Percentiles rank a stretch among this genome's conserved stretches.
These are phyloP conservation scores for Chrysodeixis includens DNA, from an alignment of 2,888 invertebrate genomes.

Conservation along the genomic window DNA sequence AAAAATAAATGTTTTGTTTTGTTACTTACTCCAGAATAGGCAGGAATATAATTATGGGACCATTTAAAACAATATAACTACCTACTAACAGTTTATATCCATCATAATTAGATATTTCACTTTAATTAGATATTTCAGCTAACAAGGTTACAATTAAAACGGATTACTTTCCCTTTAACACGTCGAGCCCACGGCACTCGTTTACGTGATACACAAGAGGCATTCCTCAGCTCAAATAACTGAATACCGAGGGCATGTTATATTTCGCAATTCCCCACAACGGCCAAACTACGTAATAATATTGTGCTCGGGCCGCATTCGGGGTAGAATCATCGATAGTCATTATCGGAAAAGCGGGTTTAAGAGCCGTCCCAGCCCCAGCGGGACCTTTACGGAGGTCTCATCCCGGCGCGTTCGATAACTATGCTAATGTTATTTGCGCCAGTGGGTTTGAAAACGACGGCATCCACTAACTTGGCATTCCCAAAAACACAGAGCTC, in stretches of 20 bases:
- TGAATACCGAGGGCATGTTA: conserved; percentile 79
- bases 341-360: conserved; percentile 88
- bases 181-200: conserved; percentile 20
- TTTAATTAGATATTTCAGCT: conserved; percentile 5
- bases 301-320: conserved; percentile 84
- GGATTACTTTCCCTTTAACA: conserved; percentile 24
- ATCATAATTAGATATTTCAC: neutral
- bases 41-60: no score
- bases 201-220: conserved; percentile 54
- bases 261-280: conserved; percentile 84
- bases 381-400: conserved; percentile 86
- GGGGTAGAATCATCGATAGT: conserved; percentile 88
- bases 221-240: conserved; percentile 77
- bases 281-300: conserved; percentile 86
- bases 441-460: conserved; percentile 85
- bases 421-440: conserved; percentile 89
- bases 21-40: no score
- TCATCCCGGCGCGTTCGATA: conserved; percentile 87
- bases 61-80: neutral
- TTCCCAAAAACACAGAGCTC: conserved; percentile 72
- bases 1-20: no score
- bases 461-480: conserved; percentile 80
- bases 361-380: conserved; percentile 85
- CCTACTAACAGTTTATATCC: neutral
- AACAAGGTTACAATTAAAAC: conserved; percentile 13